Evolutionary conservation across 1,140 invertebrate species (phyloP).

Genomic region (Zaprionus gabonicus): DNA sequence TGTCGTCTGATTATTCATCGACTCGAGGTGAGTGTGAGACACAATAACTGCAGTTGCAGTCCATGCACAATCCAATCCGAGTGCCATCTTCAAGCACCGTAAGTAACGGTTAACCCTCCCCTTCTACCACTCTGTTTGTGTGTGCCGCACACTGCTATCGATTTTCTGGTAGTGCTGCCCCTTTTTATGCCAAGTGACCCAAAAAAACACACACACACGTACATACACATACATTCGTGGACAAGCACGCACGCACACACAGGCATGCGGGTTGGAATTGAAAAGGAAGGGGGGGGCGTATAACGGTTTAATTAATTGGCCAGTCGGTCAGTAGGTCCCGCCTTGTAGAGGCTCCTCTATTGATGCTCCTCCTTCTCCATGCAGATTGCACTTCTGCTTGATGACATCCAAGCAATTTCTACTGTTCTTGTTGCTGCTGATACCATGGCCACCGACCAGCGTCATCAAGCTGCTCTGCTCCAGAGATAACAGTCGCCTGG

Average conservation of each 20-base stretch:
- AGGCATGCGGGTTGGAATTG: conserved; percentile 15
- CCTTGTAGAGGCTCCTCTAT: background rate
- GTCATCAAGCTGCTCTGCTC: conserved; percentile 94
- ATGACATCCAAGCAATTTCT: conserved; percentile 71
- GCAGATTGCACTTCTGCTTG: conserved; percentile 73
- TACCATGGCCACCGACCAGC: conserved; percentile 94
- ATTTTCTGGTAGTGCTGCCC: conserved; percentile 58
- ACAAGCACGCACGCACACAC: conserved; percentile 3
- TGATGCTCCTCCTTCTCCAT: conserved; percentile 26
- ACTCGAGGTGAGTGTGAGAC: conserved; percentile 87
- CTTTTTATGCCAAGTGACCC: conserved; percentile 70
- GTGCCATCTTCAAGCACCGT: conserved; percentile 9
- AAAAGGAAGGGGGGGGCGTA: background rate
- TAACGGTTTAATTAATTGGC: conserved; percentile 43
- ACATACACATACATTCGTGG: background rate
- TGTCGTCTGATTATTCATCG: conserved; percentile 91
- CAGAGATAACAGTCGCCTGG: conserved; percentile 94
- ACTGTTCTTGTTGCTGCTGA: conserved; percentile 91
- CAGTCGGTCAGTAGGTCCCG: conserved; percentile 61
- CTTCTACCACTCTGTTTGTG: background rate
- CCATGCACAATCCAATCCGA: background rate
- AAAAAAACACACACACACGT: conserved; percentile 43
- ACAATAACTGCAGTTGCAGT: background rate
- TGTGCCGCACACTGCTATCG: conserved; percentile 50
- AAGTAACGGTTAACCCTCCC: conserved; percentile 16